A percentile compares a stretch with the other conserved stretches of the same genome.
Conservation (phyloP, 2,113 vertebrate species). For the Rhinichthys klamathensis region DNA sequence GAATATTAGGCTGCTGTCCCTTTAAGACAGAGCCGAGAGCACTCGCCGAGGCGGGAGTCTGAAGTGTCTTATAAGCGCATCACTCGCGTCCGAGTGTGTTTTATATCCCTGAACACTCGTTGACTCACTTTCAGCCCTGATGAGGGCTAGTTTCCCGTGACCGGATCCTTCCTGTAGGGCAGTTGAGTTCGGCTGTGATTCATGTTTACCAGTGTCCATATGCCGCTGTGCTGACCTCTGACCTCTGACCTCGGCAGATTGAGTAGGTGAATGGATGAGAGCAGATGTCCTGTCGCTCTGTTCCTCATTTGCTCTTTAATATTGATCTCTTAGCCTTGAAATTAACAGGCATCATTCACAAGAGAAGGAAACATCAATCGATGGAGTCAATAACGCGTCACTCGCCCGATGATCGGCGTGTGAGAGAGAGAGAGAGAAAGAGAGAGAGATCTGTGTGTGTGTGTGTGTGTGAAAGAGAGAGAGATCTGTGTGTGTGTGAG, state of each 20-base stretch:
- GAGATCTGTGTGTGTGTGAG: too few relatives aligned
- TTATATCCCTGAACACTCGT: too few relatives aligned
- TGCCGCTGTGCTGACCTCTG: background rate
- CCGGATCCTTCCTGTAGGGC: background rate
- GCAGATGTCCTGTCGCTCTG: constrained; percentile 29
- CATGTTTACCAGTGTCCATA: background rate
- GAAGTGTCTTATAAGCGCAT: too few relatives aligned
- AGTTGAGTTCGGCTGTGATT: background rate
- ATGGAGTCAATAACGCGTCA: constrained; percentile 46
- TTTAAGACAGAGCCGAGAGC: too few relatives aligned
- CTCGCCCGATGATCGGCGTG: constrained; percentile 24
- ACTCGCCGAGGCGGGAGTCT: too few relatives aligned
- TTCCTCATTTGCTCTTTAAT: constrained; percentile 32
- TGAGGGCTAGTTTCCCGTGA: too few relatives aligned
- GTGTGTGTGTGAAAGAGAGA: too few relatives aligned
- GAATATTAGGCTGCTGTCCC: too few relatives aligned
- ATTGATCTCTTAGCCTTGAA: constrained; percentile 43
- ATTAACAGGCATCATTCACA: constrained; percentile 45
- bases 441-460: too few relatives aligned
- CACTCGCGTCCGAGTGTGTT: too few relatives aligned
- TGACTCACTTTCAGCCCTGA: too few relatives aligned
- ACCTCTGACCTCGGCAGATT: constrained; percentile 8
- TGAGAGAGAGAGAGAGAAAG: background rate
- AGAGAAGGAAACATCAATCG: constrained; percentile 44
- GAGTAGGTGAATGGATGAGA: constrained; percentile 28